A percentile compares a stretch with the other conserved stretches of the same genome.
Evolutionary conservation across 2,888 invertebrate species (phyloP).

Genomic region (Eilema griseolum): DNA sequence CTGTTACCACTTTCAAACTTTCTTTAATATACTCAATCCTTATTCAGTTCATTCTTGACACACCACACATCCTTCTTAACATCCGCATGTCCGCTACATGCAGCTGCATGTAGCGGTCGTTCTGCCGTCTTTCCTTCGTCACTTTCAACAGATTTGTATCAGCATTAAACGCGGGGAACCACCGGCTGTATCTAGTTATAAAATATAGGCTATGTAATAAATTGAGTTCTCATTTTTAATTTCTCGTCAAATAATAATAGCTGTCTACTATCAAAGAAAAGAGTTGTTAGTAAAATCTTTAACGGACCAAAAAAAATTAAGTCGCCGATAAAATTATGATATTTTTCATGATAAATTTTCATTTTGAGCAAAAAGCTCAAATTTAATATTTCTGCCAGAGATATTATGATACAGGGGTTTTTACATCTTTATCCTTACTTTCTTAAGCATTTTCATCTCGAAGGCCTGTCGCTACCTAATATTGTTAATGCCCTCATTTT

Average conservation of each 20-base stretch:
- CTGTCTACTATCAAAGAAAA: not conserved
- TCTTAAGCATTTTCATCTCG: conserved; percentile 4
- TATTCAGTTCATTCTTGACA: no score
- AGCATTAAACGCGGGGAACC: no score
- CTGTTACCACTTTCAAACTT: no score
- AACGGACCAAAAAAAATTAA: not conserved
- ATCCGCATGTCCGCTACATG: no score
- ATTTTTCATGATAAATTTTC: not conserved
- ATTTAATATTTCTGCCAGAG: not conserved
- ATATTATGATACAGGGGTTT: not conserved
- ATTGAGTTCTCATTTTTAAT: not conserved
- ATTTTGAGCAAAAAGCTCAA: not conserved
- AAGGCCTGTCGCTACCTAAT: conserved; percentile 4
- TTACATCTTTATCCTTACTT: conserved; percentile 4
- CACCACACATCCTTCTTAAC: no score
- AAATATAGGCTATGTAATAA: no score
- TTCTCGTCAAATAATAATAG: not conserved
- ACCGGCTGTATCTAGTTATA: no score
- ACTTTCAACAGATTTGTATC: no score
- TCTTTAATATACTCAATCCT: no score
- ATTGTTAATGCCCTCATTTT: conserved; percentile 4
- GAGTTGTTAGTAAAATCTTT: not conserved
- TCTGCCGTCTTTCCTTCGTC: no score
- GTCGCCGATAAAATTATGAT: not conserved
- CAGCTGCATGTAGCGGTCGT: no score